phyloP scores from a whole-genome alignment of 2,888 invertebrate genomes.

The Eupithecia centaureata region DNA sequence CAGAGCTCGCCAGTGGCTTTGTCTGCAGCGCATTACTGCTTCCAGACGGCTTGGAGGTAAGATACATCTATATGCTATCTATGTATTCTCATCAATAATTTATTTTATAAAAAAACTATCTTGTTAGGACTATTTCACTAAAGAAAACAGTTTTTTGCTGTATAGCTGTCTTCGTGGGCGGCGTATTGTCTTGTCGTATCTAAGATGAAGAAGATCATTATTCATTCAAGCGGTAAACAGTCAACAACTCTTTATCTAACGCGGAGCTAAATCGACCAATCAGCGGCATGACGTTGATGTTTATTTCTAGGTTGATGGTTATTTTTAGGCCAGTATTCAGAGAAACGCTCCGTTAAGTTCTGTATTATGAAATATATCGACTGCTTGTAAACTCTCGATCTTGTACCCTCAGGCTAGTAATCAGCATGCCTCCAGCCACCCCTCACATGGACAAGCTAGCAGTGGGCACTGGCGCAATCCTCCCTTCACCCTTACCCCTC shows the following conservation, averaged over 20 bases:
- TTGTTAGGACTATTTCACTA: not conserved
- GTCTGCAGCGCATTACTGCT: conserved; percentile 95
- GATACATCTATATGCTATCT: not conserved
- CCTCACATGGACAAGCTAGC: conserved; percentile 93
- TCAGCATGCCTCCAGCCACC: conserved; percentile 95
- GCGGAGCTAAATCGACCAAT: too few relatives aligned
- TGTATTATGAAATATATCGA: too few relatives aligned
- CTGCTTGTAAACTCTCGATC: too few relatives aligned
- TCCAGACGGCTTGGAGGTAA: conserved; percentile 92
- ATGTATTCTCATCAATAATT: not conserved
- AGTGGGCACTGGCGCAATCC: conserved; percentile 86
- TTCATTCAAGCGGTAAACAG: not conserved
- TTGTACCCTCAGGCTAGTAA: conserved; percentile 85
- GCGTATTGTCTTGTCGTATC: not conserved
- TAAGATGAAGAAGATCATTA: not conserved
- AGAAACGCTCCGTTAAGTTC: too few relatives aligned
- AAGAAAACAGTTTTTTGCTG: not conserved
- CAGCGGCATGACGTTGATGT: too few relatives aligned
- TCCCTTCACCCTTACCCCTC: conserved; percentile 88
- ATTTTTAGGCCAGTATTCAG: too few relatives aligned
- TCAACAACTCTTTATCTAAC: not conserved
- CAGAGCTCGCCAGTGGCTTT: conserved; percentile 85
- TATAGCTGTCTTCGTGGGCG: not conserved
- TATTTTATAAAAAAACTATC: not conserved
- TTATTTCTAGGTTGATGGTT: too few relatives aligned